Evolutionary conservation across 2,888 invertebrate species (phyloP), one percentile per base, ranked within the genome.

Genomic region (Drosophila picticornis): DNA sequence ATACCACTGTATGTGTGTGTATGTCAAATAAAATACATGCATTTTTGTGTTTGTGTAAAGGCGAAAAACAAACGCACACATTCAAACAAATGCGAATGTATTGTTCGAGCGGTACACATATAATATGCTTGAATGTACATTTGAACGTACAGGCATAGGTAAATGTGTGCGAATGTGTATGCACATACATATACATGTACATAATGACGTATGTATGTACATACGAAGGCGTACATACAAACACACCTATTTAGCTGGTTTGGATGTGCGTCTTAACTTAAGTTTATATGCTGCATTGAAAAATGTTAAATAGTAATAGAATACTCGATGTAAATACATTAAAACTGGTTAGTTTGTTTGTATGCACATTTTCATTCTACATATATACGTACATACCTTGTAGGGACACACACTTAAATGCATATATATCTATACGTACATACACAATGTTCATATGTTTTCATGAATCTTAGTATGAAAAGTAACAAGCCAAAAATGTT

Each of bases 401-500:
- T 53, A 76, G 48, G 43, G 46, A 25, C 36, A 57, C 53, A 31
- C 52, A 59, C 46, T 19, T 50, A 32, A 51, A 43, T 38, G 19
- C 36, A 48, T 34, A 29, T 46, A 58, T 43, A 51, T 64, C 60
- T 64, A 68, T 58, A 67, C 50, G 51, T 61, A 56, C 62, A 66
- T 67, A 69, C 73, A 60, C n/a, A 38, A 57, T 50, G 55, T 59
- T 67, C 43, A 38, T 75, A 76, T 69, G 82, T 76, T 77, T 56
- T 58, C 52, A 72, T 66, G 70, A 67, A 65, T 57, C 61, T 65
- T 65, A 64, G 77, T 73, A 69, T 55, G 59, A 77, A 76, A 77
- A 77, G 80, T 71, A 78, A 64, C 75, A 80, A 79, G 66, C 73
- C 76, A 80, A 84, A 80, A 77, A 75, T 79, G 72, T 80, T 76